Base-by-base conservation (phyloP, 1,140 invertebrate species). In the Drosophila nikananu region DNA sequence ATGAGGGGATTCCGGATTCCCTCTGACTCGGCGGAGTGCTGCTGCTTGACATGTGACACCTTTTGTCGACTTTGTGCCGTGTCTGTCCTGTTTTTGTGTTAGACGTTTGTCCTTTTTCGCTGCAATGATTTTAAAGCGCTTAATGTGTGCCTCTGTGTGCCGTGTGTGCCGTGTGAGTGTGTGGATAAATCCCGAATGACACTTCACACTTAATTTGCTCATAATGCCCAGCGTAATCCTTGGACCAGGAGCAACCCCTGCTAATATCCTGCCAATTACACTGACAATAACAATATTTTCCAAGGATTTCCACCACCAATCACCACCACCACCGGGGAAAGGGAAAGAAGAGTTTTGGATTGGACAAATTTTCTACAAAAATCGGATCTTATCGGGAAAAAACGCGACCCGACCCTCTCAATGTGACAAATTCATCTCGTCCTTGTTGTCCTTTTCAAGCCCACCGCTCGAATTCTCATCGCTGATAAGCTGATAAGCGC, bases 191-290 rank as follows among this genome's bases (percentile, higher is more conserved):
- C 86, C 75, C 86, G 84, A 90, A 90, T 90, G 86, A 76, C 86
- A 90, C 86, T 90, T 90, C 86, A 90, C 86, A 90, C 86, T 90
- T 90, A 90, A 90, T 90, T 90, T 90, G 86, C 76, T 90, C 86
- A 82, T 90, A 90, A 89, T 89, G 86, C 86, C 72, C 86, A 17
- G 35, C 81, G 79, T 89, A 89, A 89, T 84, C 86, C 54, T 25
- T n/a, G 27, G 21, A 21, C 52, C 25, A 30, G 35, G 51, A 71
- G 74, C 54, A 74, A 66, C 62, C 80, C 80, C 80, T 64, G 66
- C 55, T 81, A 89, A 87, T 87, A 87, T 90, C 81, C 84, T 89
- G 78, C 68, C 84, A 87, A 87, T 87, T 87, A 87, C 84, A 72
- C 52, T 73, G 84, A 78, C 84, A 87, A 87, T 78, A 87, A 87